Evolutionary conservation across 2,113 vertebrate genomes (phyloP).

Genomic region (Gavia stellata): DNA sequence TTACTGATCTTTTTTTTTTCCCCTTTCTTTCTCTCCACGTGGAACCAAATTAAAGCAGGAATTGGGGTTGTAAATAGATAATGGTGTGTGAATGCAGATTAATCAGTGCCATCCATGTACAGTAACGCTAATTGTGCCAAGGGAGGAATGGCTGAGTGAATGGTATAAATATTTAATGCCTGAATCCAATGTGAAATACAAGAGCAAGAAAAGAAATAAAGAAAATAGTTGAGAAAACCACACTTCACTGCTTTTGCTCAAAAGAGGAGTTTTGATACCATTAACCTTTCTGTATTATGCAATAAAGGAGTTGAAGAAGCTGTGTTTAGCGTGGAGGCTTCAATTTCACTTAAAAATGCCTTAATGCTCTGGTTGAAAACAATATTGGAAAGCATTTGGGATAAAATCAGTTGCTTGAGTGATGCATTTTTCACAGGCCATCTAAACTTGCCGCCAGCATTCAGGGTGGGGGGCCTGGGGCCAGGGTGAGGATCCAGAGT

Average conservation of each 20-base stretch:
- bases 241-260: background rate
- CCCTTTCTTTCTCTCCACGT: background rate
- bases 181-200: background rate
- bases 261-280: background rate
- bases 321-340: background rate
- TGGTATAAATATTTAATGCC: constrained; percentile 40
- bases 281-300: background rate
- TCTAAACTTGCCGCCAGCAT: rapidly evolving
- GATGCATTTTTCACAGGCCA: background rate
- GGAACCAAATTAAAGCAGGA: constrained; percentile 23
- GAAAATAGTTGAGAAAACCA: background rate
- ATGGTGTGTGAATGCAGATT: constrained; percentile 34
- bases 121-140: constrained; percentile 37
- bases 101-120: constrained; percentile 10
- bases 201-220: background rate
- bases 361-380: background rate
- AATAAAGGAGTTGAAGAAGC: background rate
- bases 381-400: background rate
- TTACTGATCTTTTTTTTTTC: background rate
- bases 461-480: background rate
- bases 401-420: background rate
- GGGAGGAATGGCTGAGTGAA: background rate
- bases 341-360: background rate
- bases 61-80: constrained; percentile 56
- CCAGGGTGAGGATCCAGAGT: background rate